Evolutionary conservation across 2,113 vertebrate genomes (phyloP), one percentile per base, ranked within the genome.

Genomic region (Ivindomyrus marchei): DNA sequence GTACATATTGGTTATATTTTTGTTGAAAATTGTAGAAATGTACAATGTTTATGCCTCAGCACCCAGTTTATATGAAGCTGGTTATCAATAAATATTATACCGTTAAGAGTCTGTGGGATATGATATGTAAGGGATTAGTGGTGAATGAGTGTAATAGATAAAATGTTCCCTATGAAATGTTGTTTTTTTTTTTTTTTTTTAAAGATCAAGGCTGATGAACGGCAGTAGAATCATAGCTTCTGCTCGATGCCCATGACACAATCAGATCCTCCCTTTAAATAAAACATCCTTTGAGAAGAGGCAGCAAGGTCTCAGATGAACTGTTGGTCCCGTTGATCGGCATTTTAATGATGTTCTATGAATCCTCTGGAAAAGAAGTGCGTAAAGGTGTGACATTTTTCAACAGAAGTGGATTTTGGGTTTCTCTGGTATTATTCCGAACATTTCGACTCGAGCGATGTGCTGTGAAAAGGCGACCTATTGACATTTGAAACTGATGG

Each of bases 1-100:
- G 98, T 99, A 99, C 97, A 99, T 99, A 99, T 97, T 97, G 98
- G 98, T 99, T 99, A 97, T 99, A 99, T 99, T 99, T 99, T 99
- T 99, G 98, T 99, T 99, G 97, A 97, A 62, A 89, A 97, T 97
- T 96, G 97, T 98, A 97, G 97, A 99, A 99, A 99, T 98, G 98
- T 99, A 99, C 97, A 97, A 99, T 98, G 98, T 99, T 99, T 98
- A 99, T 99, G 98, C 98, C 97, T 99, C 98, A 98, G 98, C 97
- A 97, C 97, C 98, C 97, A 98, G 98, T 98, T 98, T 97, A 97
- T 98, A 98, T 94, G 95, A 97, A 98, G 97, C 98, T 98, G 98
- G 98, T 95, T 97, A 98, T 98, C 97, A 99, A 99, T 98, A 99
- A 98, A 98, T 98, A 98, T 92, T 93, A 94, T 93, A 94, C 94